Evolutionary conservation across 2,888 invertebrate species (phyloP), one percentile per base, ranked within the genome.

Genomic region (Pyrocoelia pectoralis): DNA sequence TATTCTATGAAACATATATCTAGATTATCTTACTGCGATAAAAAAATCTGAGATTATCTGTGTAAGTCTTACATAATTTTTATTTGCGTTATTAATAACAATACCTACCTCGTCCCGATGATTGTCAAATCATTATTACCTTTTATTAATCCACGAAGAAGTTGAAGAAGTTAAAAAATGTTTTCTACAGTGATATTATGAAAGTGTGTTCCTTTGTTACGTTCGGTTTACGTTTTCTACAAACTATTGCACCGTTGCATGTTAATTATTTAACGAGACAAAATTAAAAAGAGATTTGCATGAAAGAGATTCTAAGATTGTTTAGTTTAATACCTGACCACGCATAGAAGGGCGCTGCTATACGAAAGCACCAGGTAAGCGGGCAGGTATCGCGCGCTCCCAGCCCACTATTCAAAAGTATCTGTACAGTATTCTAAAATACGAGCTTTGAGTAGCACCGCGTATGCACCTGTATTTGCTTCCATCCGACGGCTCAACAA

Each of bases 391-490:
- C 72, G 74, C 74, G 72, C 72, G 73, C 74, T 73, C 69, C 72
- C 69, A 71, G 73, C 74, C 74, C 72, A 75, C 75, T 68, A 70
- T 72, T 71, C 72, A 70, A 70, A 70, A 70, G 73, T 73, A 72
- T 74, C 74, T 74, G 76, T 76, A 72, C 74, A 75, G 76, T 76
- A 72, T 72, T 70, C 72, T 68, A 69, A 73, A 70, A 74, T 70
- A 69, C 73, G 72, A 69, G 72, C 72, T 66, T 67, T 71, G 60
- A 68, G 65, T 58, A 64, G 66, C 65, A 68, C 67, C 71, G 70
- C 69, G 68, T 19, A 65, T 59, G 55, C 70, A 67, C 66, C 62
- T 65, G 62, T 62, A 65, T 60, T 46, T 58, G 61, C 46, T 61
- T 61, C 62, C 62, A 68, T 68, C 70, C 72, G 72, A 68, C 72